These are phyloP conservation scores for Camelus dromedarius DNA, from an alignment of 2,113 vertebrate species.

Conservation along the genomic window DNA sequence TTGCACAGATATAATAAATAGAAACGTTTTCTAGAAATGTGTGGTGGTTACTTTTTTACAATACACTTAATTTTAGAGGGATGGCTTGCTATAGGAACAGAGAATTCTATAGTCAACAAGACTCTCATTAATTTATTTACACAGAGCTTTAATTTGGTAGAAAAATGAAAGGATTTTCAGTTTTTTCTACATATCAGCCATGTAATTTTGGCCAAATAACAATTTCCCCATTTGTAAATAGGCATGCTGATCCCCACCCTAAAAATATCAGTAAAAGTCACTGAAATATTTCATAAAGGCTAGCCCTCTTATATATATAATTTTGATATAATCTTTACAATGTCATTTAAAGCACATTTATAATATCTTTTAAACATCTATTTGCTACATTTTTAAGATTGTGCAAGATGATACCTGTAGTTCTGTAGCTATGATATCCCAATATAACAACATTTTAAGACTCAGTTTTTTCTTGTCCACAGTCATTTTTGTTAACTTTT, in stretches of 20 bases:
- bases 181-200: neutral
- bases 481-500: neutral
- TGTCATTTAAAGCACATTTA: neutral
- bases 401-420: neutral
- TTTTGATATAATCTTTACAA: neutral
- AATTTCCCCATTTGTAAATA: slow-evolving; percentile 1
- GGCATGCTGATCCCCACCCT: neutral
- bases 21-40: neutral
- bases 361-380: neutral
- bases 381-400: neutral
- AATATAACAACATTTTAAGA: neutral
- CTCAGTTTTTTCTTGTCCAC: neutral
- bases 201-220: neutral
- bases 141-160: neutral
- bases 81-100: neutral
- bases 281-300: neutral
- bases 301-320: neutral
- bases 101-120: neutral
- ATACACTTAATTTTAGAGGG: neutral
- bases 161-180: neutral
- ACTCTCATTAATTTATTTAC: slow-evolving; percentile 22
- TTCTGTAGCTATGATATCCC: neutral
- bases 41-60: neutral
- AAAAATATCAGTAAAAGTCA: neutral
- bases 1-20: neutral